Percentiles rank a stretch among this genome's conserved stretches.
phyloP scores from a whole-genome alignment of 2,888 invertebrate species.

The Nebria brevicollis region DNA sequence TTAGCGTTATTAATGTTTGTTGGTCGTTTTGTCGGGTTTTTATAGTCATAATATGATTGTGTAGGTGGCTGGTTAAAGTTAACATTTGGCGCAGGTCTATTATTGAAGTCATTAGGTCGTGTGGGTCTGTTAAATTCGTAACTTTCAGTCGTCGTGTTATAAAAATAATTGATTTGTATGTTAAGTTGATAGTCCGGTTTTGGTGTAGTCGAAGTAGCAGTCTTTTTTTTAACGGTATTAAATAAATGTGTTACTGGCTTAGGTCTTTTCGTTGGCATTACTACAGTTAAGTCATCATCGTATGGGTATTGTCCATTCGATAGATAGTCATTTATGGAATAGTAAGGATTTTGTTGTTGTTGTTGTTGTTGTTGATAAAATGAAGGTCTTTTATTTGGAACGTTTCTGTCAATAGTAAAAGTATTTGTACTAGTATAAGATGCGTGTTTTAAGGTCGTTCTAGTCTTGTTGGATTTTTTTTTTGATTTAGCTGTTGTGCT shows the following conservation, averaged over 20 bases:
- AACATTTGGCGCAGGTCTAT: slow-evolving; percentile 26
- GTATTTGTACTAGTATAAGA: slow-evolving; percentile 16
- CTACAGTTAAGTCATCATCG: slow-evolving; percentile 12
- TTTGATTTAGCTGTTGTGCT: neutral
- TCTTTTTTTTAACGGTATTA: slow-evolving; percentile 52
- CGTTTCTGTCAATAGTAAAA: slow-evolving; percentile 11
- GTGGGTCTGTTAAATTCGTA: slow-evolving; percentile 4
- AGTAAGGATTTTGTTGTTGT: slow-evolving; percentile 14
- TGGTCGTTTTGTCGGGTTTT: slow-evolving; percentile 16
- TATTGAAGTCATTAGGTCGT: slow-evolving; percentile 25
- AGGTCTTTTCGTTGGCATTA: slow-evolving; percentile 28
- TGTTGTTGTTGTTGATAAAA: neutral
- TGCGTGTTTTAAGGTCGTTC: slow-evolving; percentile 27
- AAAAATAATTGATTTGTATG: slow-evolving; percentile 46
- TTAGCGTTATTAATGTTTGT: slow-evolving; percentile 21
- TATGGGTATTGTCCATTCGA: slow-evolving; percentile 4
- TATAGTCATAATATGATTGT: neutral
- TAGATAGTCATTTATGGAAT: neutral
- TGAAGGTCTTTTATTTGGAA: neutral
- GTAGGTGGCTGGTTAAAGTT: slow-evolving; percentile 59
- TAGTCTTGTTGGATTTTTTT: slow-evolving; percentile 28
- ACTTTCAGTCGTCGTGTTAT: slow-evolving; percentile 43
- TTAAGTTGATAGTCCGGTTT: slow-evolving; percentile 45
- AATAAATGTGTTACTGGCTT: slow-evolving; percentile 35
- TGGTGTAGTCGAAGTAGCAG: slow-evolving; percentile 48